Percentiles rank a stretch among this genome's conserved stretches.
Evolutionary conservation across 2,113 vertebrate genomes (phyloP).

Genomic region (Okapia johnstoni): DNA sequence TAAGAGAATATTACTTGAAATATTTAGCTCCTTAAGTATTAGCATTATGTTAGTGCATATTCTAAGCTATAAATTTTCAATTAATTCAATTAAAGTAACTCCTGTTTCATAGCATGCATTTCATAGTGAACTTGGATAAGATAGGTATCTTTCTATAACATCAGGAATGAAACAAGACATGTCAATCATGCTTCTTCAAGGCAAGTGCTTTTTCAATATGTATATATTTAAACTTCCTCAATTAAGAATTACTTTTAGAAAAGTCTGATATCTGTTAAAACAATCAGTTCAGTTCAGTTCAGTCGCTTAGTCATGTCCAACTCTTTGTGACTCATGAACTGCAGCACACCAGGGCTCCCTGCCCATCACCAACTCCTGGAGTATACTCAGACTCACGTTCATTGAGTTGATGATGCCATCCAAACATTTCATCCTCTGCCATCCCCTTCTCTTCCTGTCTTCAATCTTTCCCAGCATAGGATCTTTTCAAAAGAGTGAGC

Average conservation of each 20-base stretch:
- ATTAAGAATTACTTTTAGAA: background rate
- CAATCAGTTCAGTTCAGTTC: background rate
- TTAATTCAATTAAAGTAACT: background rate
- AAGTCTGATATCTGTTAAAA: background rate
- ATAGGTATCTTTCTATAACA: background rate
- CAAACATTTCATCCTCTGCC: background rate
- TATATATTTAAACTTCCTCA: background rate
- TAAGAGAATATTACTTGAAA: slow-evolving; percentile 5
- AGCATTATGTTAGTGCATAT: background rate
- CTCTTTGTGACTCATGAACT: rapidly evolving
- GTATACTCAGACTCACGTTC: background rate
- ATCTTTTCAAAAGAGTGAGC: background rate
- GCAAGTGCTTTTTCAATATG: background rate
- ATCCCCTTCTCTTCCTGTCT: background rate
- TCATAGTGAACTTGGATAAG: background rate
- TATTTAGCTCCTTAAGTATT: background rate
- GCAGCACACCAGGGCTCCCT: background rate
- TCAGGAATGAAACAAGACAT: background rate
- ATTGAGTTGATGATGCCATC: background rate
- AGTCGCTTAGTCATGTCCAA: background rate
- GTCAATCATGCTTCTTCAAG: background rate
- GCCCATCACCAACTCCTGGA: background rate
- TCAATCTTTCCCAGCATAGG: background rate
- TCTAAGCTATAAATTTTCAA: background rate
- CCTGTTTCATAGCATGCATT: background rate